phyloP scores from a whole-genome alignment of 2,797 vertebrate species.

The Hafferia zeledoni region DNA sequence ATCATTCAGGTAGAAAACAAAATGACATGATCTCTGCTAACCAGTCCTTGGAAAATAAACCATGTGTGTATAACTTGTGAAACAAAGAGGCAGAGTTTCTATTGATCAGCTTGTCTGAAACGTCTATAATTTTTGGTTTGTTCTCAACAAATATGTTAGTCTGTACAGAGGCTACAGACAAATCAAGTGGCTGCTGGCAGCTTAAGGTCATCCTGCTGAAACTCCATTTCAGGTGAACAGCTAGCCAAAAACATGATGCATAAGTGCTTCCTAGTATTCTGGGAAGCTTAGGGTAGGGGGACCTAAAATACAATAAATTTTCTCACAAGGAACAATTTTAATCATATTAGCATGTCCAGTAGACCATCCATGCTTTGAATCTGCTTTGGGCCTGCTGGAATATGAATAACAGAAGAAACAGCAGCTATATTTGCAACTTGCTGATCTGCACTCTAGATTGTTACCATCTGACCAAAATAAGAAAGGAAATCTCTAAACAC shows the following conservation, averaged over 20 bases:
- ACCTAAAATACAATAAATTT: neutral
- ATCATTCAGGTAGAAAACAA: neutral
- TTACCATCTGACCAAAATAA: neutral
- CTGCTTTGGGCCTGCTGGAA: neutral
- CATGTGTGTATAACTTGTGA: neutral
- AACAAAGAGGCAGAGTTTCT: neutral
- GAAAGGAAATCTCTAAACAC: neutral
- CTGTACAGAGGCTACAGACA: neutral
- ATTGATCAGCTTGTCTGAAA: neutral
- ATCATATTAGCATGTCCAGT: neutral
- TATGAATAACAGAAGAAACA: neutral
- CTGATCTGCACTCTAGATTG: neutral
- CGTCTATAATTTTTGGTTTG: neutral
- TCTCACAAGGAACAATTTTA: neutral
- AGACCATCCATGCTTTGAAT: neutral
- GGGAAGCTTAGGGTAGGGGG: neutral
- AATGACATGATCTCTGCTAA: neutral
- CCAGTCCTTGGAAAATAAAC: conserved; percentile 4
- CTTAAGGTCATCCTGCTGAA: neutral
- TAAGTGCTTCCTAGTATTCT: neutral
- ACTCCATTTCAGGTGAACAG: neutral
- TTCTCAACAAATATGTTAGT: neutral
- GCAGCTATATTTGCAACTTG: neutral
- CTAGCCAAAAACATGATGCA: neutral
- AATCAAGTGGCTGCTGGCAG: neutral